Base-by-base conservation (phyloP, 2,797 vertebrate genomes). In the Amblyopsis hoosieri region DNA sequence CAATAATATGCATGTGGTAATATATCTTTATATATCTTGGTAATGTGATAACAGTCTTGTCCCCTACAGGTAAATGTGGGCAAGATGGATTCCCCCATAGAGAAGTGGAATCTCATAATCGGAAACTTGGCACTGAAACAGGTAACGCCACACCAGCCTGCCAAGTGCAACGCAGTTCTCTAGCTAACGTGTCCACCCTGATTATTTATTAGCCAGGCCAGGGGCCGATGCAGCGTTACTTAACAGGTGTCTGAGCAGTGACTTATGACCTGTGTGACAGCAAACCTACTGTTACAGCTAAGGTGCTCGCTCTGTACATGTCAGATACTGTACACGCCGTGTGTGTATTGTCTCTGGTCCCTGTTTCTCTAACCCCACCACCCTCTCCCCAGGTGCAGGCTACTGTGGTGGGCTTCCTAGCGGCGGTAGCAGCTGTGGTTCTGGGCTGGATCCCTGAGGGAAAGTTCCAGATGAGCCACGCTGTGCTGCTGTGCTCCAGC, bases 41-140 rank as follows among this genome's bases (percentile, higher is more conserved):
- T 9, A 6, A 37, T 1, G 8, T 37, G 33, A 37, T 37, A 37
- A 37, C 33, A 37, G 6, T 61, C 3, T 7, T 42, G 0, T 17
- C 12, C 63, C 61, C 85, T 19, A 63, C 83, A 99, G 97, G 97
- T 98, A 71, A 99, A 99, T 67, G 90, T 98, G 81, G 97, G 97
- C 29, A 99, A 99, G 91, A 98, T 98, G 97, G 97, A 99, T 88
- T 99, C 96, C 12, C 96, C 96, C 50, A 98, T 96, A 72, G 97
- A 98, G 87, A 98, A 99, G 82, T 98, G 97, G 96, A 98, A 98
- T 75, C 90, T 99, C 12, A 98, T 98, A 78, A 96, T 98, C 66
- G 95, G 97, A 52, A 99, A 99, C 90, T 87, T 99, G 88, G 97
- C 97, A 15, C 92, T 99, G 70, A 99, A 99, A 76, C 97, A 99